Evolutionary conservation across 2,797 vertebrate genomes (phyloP), one percentile per base, ranked within the genome.

Genomic region (Cygnus olor): DNA sequence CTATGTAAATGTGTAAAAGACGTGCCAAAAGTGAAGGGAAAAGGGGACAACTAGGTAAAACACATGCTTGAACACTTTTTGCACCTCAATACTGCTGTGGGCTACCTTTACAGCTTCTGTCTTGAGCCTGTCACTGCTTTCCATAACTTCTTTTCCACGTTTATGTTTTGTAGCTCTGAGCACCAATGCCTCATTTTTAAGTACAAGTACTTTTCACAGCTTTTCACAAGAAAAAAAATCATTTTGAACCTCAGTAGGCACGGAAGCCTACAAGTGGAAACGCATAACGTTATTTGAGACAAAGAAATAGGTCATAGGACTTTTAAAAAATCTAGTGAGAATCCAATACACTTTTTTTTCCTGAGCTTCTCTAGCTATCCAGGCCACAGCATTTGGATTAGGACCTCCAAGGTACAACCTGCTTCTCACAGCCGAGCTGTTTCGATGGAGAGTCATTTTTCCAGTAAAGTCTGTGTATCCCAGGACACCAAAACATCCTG

Each of bases 241-340:
- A n/a, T 90, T 91, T 17, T 70, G 40, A 70, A 68, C 68, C 12
- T 51, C 28, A 77, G 25, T 20, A 57, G 60, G 74, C 73, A 85
- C 16, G 77, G 77, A 84, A 80, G 28, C 49, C 64, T 57, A 12
- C 11, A 89, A 69, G 28, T 68, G 17, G 28, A 93, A 89, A 90
- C 87, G 28, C 6, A 4, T 47, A 66, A 58, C 18, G 12, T 24
- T 73, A 88, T 68, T 72, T 66, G 11, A 96, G 80, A 80, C 68
- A 89, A 94, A 93, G 66, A 95, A 95, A 89, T 49, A 80, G 94
- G 89, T 71, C 80, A 93, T 2, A 61, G 34, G 25, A 84, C 20
- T 84, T 87, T 3, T 17, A 63, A 42, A 79, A 85, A 66, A 81
- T 36, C 25, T 76, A 63, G 27, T 72, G 32, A 91, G 83, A 89